Evolutionary conservation across 2,797 vertebrate species (phyloP), one percentile per base, ranked within the genome.

Genomic region (Pseudochromis fuscus): DNA sequence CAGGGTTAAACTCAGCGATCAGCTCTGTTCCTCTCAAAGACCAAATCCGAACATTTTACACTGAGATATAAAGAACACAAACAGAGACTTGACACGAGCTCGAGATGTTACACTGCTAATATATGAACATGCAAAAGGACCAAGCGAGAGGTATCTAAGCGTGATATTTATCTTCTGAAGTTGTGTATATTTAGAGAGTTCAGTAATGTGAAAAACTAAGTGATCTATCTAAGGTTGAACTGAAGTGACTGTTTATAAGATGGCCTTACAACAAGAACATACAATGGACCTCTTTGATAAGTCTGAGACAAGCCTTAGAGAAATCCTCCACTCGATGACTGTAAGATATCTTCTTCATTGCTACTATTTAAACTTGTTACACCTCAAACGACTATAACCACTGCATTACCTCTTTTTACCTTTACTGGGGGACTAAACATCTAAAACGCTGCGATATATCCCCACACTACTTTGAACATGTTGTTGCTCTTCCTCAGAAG

Each of bases 31-130:
- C 73, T 59, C 61, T 72, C 57, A 24, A 72, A 88, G 94, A 95
- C 93, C 93, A 95, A 94, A 93, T 80, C 82, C 72, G 84, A 91
- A 89, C 84, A 88, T 79, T 87, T 86, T 63, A 89, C 80, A 84
- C 87, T 86, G 82, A 89, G 56, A 89, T 81, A 65, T 27, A 60
- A 81, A 70, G 74, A 69, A 67, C 33, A 82, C n/a, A 67, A 52
- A 30, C 75, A 56, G 81, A 72, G 85, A 81, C 72, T 72, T 62
- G 58, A 59, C 40, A 45, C 27, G 24, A 80, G 61, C 58, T 73
- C 42, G 33, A 67, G 75, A 84, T 71, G 33, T 82, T 79, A 74
- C 65, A 75, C 42, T 79, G 55, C 70, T 78, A 76, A 82, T 83
- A 75, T 81, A 78, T 86, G 65, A 87, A 85, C 63, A 75, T 66